A percentile compares a stretch with the other conserved stretches of the same genome.
Conservation (phyloP, 2,888 invertebrate species). For the Polylopha cassiicola region DNA sequence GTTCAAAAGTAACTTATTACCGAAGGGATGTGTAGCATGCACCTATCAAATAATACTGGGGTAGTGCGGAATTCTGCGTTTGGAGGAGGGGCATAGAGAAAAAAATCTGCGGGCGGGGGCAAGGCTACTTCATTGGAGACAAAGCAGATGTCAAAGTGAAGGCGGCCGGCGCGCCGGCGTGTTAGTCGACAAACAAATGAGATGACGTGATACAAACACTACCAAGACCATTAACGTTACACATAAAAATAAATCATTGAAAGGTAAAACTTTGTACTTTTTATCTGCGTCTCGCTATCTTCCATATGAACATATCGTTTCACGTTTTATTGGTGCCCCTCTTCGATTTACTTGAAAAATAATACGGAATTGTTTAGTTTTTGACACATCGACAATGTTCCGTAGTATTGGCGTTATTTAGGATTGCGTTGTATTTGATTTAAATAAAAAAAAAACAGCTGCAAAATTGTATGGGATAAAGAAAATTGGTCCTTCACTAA, state of each 20-base stretch:
- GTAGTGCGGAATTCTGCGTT: constrained; percentile 62
- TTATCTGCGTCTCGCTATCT: constrained; percentile 47
- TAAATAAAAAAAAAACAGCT: not conserved
- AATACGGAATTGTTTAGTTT: constrained; percentile 46
- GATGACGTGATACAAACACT: constrained; percentile 65
- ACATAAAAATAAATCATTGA: constrained; percentile 50
- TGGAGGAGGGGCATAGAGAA: constrained; percentile 52
- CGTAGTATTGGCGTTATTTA: too few species aligned
- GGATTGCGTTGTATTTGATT: too few species aligned
- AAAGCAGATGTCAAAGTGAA: constrained; percentile 64
- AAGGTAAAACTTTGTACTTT: constrained; percentile 51
- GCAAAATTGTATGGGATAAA: not conserved
- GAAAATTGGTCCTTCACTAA: constrained; percentile 8
- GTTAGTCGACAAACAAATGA: constrained; percentile 70
- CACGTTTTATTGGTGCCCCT: constrained; percentile 63
- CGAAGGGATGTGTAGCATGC: constrained; percentile 59
- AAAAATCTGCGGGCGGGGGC: constrained; percentile 26
- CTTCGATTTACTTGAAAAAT: constrained; percentile 71
- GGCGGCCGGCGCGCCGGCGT: constrained; percentile 48
- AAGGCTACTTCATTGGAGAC: constrained; percentile 31
- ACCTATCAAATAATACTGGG: constrained; percentile 50
- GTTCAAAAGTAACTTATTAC: constrained; percentile 47
- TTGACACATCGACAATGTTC: not conserved
- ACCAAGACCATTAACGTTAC: constrained; percentile 65
- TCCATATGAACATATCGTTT: constrained; percentile 48